Evolutionary conservation across 2,888 invertebrate genomes (phyloP), one percentile per base, ranked within the genome.

Genomic region (Andrena camellia): DNA sequence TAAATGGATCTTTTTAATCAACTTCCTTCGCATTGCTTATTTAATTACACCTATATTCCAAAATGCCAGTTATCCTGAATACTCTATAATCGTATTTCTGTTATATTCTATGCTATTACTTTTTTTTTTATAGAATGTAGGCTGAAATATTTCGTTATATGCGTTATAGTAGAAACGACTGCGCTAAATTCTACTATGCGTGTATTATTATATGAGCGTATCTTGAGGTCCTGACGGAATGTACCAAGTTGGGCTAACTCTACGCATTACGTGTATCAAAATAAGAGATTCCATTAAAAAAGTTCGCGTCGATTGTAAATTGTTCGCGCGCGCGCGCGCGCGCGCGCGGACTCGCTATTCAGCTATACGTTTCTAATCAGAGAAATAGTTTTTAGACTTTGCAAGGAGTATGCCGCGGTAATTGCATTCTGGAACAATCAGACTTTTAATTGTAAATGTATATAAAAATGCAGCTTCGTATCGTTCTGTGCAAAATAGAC

Each of bases 151-250:
- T 64, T 5, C 31, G n/a, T 57, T 66, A 31, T 64, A 60, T 66
- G 82, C 70, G 67, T 83, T 78, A 78, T 64, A 82, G 78, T 74
- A 71, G 70, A 82, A 82, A 54, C 69, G 60, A 82, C 72, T 66
- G 57, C 42, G 35, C 33, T 71, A 68, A 63, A 71, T 60, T 62
- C 70, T 70, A 67, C 20, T 62, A 31, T 23, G 48, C 54, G 71
- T 68, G 71, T 68, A 71, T 71, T 54, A 31, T 35, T 77, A 76
- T 74, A 69, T 82, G 83, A 78, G 78, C 78, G 83, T 76, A 71
- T 69, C 57, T 60, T 73, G 74, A 80, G 70, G 80, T 85, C 60
- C 35, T 84, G 75, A 75, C 80, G 85, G 85, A 85, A 85, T 85
- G 85, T 85, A 78, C 67, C 68, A 78, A 78, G 70, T 69, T 62